Base-by-base conservation (phyloP, 1,140 invertebrate species). In the Neodiprion pinetum region DNA sequence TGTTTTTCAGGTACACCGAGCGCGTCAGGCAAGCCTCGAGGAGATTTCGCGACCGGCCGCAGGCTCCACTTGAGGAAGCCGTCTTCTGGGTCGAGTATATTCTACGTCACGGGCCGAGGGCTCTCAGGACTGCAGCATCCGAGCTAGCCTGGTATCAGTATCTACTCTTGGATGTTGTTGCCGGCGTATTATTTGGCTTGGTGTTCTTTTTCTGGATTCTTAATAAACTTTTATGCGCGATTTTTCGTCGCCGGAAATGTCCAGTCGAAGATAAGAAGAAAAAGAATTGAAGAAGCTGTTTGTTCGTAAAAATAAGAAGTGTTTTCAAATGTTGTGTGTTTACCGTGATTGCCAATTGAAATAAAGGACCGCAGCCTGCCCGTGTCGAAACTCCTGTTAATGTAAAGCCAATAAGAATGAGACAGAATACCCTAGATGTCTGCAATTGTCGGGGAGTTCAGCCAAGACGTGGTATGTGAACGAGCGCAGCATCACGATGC, bases 71-170 rank as follows among this genome's bases (percentile, higher is more conserved):
- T 73, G 89, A 93, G 17, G 88, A 88, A 1, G 91, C 91, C 0
- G 85, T 91, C 1, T 93, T 89, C 78, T 93, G 92, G 90, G 88
- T 90, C 0, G 92, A 93, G 78, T 90, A 93, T 73, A 88, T 93
- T 0, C 80, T 91, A 0, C 84, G 91, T n/a, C 91, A 93, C 71
- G 67, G 40, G 17, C 40, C 12, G 12, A 21, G 21, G 8, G 67
- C 67, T 23, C 80, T 89, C 70, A 83, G 80, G 53, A 83, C 84
- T 11, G 74, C 83, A 50, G 74, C 78, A n/a, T 61, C 80, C 49
- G 77, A 80, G 47, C 73, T 84, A n/a, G 48, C 21, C 4, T 86
- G 85, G 81, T 88, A 85, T 75, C 76, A 87, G 75, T 82, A 81
- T 73, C 75, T 80, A 47, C 77, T 87, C 79, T 67, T 88, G 17